Conservation (phyloP, 2,797 vertebrate genomes). For the Coregonus ussuriensis region DNA sequence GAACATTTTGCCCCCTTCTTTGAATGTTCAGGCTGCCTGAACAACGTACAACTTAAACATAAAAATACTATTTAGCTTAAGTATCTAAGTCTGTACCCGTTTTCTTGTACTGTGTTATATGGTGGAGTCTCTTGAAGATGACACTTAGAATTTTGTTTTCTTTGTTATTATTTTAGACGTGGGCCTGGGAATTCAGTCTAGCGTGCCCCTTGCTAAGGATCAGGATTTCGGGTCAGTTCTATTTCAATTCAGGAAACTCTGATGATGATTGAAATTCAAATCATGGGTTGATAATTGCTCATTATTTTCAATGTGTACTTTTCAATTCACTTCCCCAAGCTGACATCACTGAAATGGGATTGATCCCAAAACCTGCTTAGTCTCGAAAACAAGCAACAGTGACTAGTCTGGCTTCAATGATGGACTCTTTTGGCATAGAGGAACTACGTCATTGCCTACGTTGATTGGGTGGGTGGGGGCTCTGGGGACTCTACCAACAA, state of each 20-base stretch:
- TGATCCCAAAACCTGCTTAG: not conserved
- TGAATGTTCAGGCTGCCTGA: conserved; percentile 22
- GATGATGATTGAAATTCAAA: conserved; percentile 24
- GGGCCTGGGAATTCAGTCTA: conserved; percentile 12
- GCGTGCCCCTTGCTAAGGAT: conserved; percentile 13
- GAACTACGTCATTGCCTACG: too few relatives aligned
- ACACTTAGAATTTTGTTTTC: conserved; percentile 13
- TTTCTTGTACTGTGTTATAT: conserved; percentile 44
- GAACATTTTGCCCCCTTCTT: conserved; percentile 25
- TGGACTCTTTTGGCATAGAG: too few relatives aligned
- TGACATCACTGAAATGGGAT: not conserved
- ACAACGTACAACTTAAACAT: conserved; percentile 24
- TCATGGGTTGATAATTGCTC: conserved; percentile 27
- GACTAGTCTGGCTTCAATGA: too few relatives aligned
- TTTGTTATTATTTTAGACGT: conserved; percentile 8
- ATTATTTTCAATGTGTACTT: not conserved
- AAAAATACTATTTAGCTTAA: conserved; percentile 26
- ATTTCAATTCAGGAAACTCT: conserved; percentile 14
- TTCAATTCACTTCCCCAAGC: not conserved
- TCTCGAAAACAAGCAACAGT: too few relatives aligned
- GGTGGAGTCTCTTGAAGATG: conserved; percentile 29
- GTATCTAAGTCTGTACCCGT: conserved; percentile 28
- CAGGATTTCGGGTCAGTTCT: conserved; percentile 12
- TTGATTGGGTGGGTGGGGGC: too few relatives aligned
- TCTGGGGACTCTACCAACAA: too few relatives aligned